phyloP scores from a whole-genome alignment of 2,113 vertebrate genomes.

The Neolamprologus caudopunctatus region DNA sequence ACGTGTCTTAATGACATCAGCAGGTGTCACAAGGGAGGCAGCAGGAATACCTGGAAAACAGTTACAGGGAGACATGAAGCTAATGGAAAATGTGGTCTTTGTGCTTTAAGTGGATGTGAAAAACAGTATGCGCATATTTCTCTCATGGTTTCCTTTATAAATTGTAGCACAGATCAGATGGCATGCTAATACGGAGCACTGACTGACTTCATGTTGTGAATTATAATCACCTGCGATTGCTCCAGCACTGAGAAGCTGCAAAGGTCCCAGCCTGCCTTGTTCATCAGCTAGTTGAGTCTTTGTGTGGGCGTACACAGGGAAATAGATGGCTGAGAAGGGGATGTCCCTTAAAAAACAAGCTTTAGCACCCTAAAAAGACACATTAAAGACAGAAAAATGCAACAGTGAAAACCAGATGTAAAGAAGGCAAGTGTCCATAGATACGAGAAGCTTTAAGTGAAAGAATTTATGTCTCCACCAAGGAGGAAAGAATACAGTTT shows the following conservation, averaged over 20 bases:
- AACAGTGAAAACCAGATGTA: not conserved
- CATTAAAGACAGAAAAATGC: not conserved
- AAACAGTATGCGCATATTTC: not conserved
- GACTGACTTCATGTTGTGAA: not conserved
- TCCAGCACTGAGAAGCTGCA: conserved; percentile 92
- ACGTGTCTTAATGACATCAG: conserved; percentile 98
- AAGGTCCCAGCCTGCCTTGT: conserved; percentile 79
- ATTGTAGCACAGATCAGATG: not conserved
- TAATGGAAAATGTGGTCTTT: not conserved
- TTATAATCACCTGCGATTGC: conserved; percentile 86
- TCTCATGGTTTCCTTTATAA: not conserved
- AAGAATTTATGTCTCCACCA: not conserved
- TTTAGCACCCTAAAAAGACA: conserved; percentile 84
- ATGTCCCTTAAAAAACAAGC: conserved; percentile 98
- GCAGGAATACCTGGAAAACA: conserved; percentile 84
- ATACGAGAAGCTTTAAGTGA: not conserved
- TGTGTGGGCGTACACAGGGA: conserved; percentile 92
- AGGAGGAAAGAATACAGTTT: not conserved
- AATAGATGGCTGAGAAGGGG: conserved; percentile 99
- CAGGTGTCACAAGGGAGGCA: conserved; percentile 95
- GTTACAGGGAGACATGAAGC: not conserved
- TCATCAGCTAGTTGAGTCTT: conserved; percentile 87
- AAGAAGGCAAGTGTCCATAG: not conserved
- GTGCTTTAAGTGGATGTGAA: not conserved
- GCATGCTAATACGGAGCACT: not conserved